These are phyloP conservation scores for Taenaris catops DNA, from an alignment of 2,888 invertebrate genomes.

Conservation along the genomic window DNA sequence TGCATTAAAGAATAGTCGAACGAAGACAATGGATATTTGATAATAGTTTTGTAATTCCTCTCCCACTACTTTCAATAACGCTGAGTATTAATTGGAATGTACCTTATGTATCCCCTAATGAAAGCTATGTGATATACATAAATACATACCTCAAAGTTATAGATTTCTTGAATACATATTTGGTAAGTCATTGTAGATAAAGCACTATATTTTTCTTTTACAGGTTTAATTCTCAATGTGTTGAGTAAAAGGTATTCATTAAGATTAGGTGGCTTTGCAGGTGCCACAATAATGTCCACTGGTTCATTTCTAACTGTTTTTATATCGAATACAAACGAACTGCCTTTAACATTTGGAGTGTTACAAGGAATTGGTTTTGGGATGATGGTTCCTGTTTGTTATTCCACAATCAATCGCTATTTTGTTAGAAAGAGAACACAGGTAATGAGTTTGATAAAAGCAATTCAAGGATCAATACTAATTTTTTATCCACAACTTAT, in stretches of 20 bases:
- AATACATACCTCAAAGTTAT: too few relatives aligned
- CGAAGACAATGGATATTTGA: too few relatives aligned
- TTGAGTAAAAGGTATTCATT: slow-evolving; percentile 73
- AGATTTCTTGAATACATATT: too few relatives aligned
- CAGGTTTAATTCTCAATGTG: slow-evolving; percentile 81
- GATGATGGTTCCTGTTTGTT: slow-evolving; percentile 81
- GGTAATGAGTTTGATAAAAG: slow-evolving; percentile 82
- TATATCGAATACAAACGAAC: slow-evolving; percentile 73
- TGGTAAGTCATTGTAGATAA: too few relatives aligned
- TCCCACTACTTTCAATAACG: too few relatives aligned
- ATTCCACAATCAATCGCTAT: slow-evolving; percentile 82
- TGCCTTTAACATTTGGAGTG: slow-evolving; percentile 77
- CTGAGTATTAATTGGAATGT: too few relatives aligned
- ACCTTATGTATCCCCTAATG: too few relatives aligned
- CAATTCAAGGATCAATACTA: slow-evolving; percentile 74
- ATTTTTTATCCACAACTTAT: slow-evolving; percentile 81
- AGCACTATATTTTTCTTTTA: slow-evolving; percentile 31
- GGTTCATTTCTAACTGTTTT: slow-evolving; percentile 77
- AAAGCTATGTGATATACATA: too few relatives aligned
- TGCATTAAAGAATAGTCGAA: too few relatives aligned
- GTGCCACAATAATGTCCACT: slow-evolving; percentile 66
- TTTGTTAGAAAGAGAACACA: slow-evolving; percentile 80
- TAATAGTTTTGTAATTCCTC: too few relatives aligned
- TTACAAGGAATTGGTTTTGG: slow-evolving; percentile 83
- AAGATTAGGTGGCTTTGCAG: slow-evolving; percentile 76